phyloP scores from a whole-genome alignment of 2,113 vertebrate genomes.

The Numenius arquata region DNA sequence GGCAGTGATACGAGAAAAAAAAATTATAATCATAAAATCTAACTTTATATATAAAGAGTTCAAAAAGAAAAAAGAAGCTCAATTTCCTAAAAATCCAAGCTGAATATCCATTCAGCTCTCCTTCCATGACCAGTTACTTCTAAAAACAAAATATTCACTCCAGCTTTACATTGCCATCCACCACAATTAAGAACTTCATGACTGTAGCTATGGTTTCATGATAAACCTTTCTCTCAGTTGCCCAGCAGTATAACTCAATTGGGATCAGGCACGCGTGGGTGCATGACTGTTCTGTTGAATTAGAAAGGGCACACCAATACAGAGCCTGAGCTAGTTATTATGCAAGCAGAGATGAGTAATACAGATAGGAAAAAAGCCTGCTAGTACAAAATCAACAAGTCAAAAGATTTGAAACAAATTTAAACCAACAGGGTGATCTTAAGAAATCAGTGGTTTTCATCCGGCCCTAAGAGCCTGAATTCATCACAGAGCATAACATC shows the following conservation, averaged over 20 bases:
- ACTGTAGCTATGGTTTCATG: not conserved
- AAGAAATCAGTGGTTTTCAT: not conserved
- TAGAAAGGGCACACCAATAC: not conserved
- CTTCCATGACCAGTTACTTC: not conserved
- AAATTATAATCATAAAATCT: not conserved
- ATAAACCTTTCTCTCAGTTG: not conserved
- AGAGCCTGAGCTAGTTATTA: not conserved
- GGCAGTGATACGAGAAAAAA: not conserved
- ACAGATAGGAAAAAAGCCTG: not conserved
- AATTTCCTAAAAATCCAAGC: not conserved
- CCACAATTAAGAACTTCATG: not conserved
- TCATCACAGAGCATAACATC: not conserved
- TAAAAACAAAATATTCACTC: not conserved
- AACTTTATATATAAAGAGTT: not conserved
- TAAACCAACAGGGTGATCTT: not conserved
- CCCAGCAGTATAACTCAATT: not conserved
- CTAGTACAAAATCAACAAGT: not conserved
- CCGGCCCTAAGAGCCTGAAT: not conserved
- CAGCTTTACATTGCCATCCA: not conserved
- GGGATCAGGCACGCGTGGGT: rapidly evolving
- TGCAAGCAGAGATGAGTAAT: not conserved
- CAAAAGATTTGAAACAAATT: not conserved
- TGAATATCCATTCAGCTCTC: not conserved
- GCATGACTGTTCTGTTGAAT: not conserved
- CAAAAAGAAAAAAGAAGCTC: not conserved